phyloP scores from a whole-genome alignment of 2,113 vertebrate species.

The Butorides virescens region DNA sequence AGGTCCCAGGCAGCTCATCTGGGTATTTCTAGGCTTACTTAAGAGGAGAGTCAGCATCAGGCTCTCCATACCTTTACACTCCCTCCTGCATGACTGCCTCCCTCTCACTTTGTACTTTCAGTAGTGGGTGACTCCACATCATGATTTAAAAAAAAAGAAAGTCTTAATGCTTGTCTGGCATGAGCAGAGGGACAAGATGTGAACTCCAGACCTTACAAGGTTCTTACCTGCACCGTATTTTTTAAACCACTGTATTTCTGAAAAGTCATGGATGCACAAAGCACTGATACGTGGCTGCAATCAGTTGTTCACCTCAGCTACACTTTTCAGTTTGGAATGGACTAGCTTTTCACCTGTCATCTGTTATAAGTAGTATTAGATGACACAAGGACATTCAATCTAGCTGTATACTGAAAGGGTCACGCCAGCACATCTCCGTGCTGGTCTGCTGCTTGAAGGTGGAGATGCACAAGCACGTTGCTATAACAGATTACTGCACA shows the following conservation, averaged over 20 bases:
- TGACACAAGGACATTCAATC: fast-evolving
- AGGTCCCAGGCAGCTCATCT: neutral
- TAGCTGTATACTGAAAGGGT: neutral
- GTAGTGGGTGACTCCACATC: neutral
- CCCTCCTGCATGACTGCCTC: neutral
- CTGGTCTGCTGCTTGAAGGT: neutral
- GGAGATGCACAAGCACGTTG: neutral
- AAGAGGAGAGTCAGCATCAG: neutral
- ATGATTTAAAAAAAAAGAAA: neutral
- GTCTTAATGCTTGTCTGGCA: neutral
- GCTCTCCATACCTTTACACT: neutral
- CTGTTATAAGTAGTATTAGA: neutral
- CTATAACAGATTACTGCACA: neutral
- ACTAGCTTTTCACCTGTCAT: neutral
- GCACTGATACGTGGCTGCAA: neutral
- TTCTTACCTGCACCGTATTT: neutral
- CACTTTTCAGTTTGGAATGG: neutral
- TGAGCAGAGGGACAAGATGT: neutral
- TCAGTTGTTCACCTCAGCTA: neutral
- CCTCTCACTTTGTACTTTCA: neutral
- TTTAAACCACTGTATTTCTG: neutral
- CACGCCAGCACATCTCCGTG: neutral
- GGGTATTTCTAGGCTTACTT: neutral
- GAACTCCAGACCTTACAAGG: neutral
- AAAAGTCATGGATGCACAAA: neutral